phyloP scores from a whole-genome alignment of 37 sponge, comb jelly and placozoan genomes.

The Halichondria panicea region DNA sequence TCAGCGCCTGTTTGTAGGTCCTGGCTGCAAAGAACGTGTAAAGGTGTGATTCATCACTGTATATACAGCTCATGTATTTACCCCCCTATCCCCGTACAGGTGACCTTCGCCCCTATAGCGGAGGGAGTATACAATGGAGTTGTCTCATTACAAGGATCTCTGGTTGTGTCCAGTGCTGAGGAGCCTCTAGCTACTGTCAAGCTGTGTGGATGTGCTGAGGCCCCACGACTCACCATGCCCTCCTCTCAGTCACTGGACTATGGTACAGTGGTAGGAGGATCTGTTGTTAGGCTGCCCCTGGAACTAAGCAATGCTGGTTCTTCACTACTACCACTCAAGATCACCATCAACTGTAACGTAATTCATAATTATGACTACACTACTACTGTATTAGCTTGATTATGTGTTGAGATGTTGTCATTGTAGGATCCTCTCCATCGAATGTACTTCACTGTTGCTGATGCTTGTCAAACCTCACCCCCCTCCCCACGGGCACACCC shows the following conservation, averaged over 20 bases:
- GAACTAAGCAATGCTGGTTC: constrained; percentile 46
- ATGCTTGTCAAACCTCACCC: constrained; percentile 12
- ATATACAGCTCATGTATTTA: no score
- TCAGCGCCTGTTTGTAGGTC: no score
- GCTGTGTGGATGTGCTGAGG: constrained; percentile 54
- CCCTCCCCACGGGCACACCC: constrained; percentile 1
- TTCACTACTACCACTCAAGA: constrained; percentile 47
- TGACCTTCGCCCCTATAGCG: constrained; percentile 40
- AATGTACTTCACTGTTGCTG: background rate
- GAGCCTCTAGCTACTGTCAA: constrained; percentile 14
- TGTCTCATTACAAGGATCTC: constrained; percentile 21
- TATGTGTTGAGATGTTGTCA: background rate
- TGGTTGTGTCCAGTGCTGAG: constrained; percentile 13
- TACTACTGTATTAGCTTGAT: background rate
- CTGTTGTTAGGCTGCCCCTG: constrained; percentile 18
- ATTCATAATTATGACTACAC: background rate
- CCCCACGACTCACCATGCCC: constrained; percentile 30
- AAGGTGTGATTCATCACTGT: no score
- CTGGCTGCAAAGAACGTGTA: no score
- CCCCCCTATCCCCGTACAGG: constrained; percentile 11
- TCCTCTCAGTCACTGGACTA: constrained; percentile 34
- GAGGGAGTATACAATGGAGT: constrained; percentile 55
- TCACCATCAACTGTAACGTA: constrained; percentile 40
- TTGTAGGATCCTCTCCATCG: background rate
- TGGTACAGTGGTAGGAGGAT: constrained; percentile 59